A percentile compares a stretch with the other conserved stretches of the same genome.
Evolutionary conservation across 2,888 invertebrate species (phyloP).

Genomic region (Gastracanthus pulcherrimus): DNA sequence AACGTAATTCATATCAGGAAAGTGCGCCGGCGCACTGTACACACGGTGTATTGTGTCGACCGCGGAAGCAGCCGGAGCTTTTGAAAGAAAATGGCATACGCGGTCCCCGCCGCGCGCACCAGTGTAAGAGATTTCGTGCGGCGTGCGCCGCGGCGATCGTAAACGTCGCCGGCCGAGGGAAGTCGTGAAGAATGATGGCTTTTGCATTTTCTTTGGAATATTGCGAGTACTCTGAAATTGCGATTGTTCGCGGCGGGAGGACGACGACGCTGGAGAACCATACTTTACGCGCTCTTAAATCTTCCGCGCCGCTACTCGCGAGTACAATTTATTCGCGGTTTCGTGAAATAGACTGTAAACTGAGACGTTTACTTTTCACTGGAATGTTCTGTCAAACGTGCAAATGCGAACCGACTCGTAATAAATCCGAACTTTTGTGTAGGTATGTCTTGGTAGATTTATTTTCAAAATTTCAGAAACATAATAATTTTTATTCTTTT

Average conservation of each 20-base stretch:
- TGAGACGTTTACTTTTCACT: not conserved
- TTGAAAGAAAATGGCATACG: not conserved
- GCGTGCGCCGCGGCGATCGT: not conserved
- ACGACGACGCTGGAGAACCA: not conserved
- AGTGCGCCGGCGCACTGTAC: not conserved
- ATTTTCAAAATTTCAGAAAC: not conserved
- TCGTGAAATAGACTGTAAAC: not conserved
- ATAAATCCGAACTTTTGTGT: not conserved
- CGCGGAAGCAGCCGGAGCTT: not conserved
- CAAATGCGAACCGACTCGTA: not conserved
- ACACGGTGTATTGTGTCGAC: not conserved
- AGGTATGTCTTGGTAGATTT: not conserved
- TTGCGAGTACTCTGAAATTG: slow-evolving; percentile 9
- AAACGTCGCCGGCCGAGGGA: slow-evolving; percentile 7
- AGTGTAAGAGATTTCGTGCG: not conserved
- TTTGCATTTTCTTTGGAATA: slow-evolving; percentile 26
- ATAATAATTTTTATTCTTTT: not conserved
- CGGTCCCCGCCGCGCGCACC: too few relatives aligned
- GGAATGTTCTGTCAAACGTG: not conserved
- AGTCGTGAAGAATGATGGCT: slow-evolving; percentile 4
- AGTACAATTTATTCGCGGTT: slow-evolving; percentile 14
- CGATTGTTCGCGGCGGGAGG: not conserved
- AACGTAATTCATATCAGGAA: not conserved
- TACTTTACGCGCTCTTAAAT: too few relatives aligned
- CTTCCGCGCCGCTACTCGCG: not conserved